Percentiles rank a stretch among this genome's conserved stretches.
Conservation (phyloP, 1,140 invertebrate species). For the Drosophila fuyamai region DNA sequence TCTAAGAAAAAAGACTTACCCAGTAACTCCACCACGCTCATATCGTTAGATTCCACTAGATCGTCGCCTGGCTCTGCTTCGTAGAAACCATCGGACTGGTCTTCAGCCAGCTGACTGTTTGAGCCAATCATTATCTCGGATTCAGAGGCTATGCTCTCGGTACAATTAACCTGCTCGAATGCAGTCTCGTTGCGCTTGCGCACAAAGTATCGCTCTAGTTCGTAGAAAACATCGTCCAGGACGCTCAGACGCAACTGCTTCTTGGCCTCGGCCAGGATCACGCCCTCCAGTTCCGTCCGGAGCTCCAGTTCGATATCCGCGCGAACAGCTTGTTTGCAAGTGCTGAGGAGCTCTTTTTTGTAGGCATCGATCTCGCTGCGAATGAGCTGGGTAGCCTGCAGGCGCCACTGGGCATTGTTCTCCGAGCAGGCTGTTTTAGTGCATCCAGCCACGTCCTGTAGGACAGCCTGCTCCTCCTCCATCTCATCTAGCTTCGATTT, state of each 20-base stretch:
- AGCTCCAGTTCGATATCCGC: constrained; percentile 65
- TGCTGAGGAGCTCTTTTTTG: constrained; percentile 43
- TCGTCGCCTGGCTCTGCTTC: neutral
- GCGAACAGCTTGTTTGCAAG: constrained; percentile 57
- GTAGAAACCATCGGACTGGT: neutral
- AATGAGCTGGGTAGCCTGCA: constrained; percentile 42
- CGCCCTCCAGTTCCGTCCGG: constrained; percentile 38
- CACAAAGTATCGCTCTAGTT: constrained; percentile 57
- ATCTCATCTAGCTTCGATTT: constrained; percentile 1
- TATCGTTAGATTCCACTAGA: neutral
- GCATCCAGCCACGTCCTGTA: constrained; percentile 42
- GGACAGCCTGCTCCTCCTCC: neutral
- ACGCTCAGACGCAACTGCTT: constrained; percentile 47
- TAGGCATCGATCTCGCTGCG: constrained; percentile 50
- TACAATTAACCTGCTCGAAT: constrained; percentile 13
- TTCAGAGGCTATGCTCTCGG: constrained; percentile 34
- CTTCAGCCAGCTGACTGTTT: neutral
- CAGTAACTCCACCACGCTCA: constrained; percentile 31
- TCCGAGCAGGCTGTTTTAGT: constrained; percentile 41
- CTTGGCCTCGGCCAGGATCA: constrained; percentile 30
- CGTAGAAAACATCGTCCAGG: constrained; percentile 58
- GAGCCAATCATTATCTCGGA: neutral
- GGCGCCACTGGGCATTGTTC: constrained; percentile 57
- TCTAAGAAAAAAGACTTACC: constrained; percentile 22
- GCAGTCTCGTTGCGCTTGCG: constrained; percentile 53